phyloP scores from a whole-genome alignment of 2,888 invertebrate genomes.

The Platycheirus rosarum region DNA sequence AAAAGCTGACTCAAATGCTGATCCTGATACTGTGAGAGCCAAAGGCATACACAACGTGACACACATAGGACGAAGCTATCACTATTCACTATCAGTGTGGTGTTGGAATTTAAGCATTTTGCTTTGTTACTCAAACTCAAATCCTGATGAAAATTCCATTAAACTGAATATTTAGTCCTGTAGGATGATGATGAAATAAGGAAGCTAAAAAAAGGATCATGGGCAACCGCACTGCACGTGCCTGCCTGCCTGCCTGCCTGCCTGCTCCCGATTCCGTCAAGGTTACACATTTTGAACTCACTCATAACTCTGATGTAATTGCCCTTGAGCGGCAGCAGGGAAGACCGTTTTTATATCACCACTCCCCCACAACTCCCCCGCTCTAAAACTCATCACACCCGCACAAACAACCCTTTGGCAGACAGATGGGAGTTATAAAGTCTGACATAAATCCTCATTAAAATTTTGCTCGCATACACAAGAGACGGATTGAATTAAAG shows the following conservation, averaged over 20 bases:
- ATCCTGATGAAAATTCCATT: slow-evolving; percentile 59
- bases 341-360: neutral
- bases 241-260: no score
- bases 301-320: slow-evolving; percentile 61
- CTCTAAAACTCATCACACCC: neutral
- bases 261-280: slow-evolving; percentile 25
- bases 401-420: slow-evolving; percentile 31
- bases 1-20: slow-evolving; percentile 1
- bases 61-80: slow-evolving; percentile 28
- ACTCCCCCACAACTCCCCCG: neutral
- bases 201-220: neutral
- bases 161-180: slow-evolving; percentile 46
- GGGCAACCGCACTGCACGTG: neutral
- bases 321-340: slow-evolving; percentile 24
- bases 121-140: slow-evolving; percentile 45
- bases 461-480: slow-evolving; percentile 54
- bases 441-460: slow-evolving; percentile 63
- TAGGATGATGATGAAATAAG: slow-evolving; percentile 21
- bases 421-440: slow-evolving; percentile 31
- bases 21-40: slow-evolving; percentile 1
- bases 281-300: slow-evolving; percentile 63
- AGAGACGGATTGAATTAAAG: slow-evolving; percentile 66
- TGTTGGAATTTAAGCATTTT: slow-evolving; percentile 33
- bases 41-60: neutral
- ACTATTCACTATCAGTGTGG: slow-evolving; percentile 49